A percentile compares a stretch with the other conserved stretches of the same genome.
Evolutionary conservation across 37 sponge, comb jelly and placozoan species (phyloP).

Genomic region (Oopsacas minuta): DNA sequence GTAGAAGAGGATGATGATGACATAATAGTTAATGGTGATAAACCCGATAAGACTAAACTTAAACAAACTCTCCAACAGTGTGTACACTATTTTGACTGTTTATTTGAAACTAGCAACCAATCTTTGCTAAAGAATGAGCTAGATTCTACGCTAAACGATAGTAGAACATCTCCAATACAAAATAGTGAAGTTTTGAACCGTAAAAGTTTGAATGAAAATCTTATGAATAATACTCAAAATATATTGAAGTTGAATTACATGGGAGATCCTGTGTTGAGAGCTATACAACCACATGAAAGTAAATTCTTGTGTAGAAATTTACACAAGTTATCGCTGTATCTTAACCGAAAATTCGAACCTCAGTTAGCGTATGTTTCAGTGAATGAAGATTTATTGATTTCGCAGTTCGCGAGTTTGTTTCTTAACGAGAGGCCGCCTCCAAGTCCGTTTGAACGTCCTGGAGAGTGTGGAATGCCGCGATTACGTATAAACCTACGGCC

Average conservation of each 20-base stretch:
- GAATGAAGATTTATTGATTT: not conserved
- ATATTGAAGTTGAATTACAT: not conserved
- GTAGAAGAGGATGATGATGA: not conserved
- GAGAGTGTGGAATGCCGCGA: not conserved
- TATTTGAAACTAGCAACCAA: not conserved
- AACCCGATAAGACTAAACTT: not conserved
- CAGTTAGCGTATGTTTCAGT: not conserved
- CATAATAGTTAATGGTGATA: not conserved
- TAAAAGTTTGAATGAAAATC: not conserved
- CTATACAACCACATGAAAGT: not conserved
- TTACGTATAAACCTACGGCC: constrained; percentile 14
- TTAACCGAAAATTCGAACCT: constrained; percentile 1
- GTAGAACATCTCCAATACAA: not conserved
- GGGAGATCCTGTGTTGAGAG: not conserved
- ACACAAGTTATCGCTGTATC: not conserved
- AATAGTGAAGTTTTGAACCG: not conserved
- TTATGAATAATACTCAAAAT: not conserved
- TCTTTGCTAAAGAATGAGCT: not conserved
- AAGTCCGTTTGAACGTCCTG: not conserved
- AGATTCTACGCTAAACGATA: not conserved
- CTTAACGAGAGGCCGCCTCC: not conserved
- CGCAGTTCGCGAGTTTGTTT: not conserved
- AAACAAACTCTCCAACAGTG: not conserved
- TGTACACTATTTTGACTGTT: not conserved
- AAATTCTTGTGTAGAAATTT: not conserved